Base-by-base conservation (phyloP, 2,888 invertebrate species). In the Aspidapion aeneum region DNA sequence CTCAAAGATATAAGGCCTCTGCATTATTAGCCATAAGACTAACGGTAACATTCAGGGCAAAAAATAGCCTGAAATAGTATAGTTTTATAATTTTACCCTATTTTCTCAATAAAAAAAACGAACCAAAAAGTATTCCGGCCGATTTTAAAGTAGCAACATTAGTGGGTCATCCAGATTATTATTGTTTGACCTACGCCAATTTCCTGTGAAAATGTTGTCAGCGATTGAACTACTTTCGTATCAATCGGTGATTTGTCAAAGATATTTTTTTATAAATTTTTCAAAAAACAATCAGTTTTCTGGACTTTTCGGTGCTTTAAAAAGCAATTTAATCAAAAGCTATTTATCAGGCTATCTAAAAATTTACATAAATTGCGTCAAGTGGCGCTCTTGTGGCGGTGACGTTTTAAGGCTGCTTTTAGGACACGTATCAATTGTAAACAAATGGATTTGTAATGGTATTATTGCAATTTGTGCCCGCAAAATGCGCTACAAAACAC, bases 401-500 rank as follows among this genome's bases (percentile, higher is more conserved):
- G 35, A 35, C 35, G 35, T 7, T 7, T 35, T 35, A 35, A 35
- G 35, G 35, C 35, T 12, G 12, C 12, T 56, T 56, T 56, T 21
- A 56, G 19, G 21, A 56, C 21, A 56, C 20, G 56, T 56, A 20
- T 56, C n/a, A n/a, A 21, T 18, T 20, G 21, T 56, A 16, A 21
- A 21, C 19, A 21, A 20, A 56, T 21, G n/a, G 19, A 56, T 18
- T 17, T n/a, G 21, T 56, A 18, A 56, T 56, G n/a, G 5, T n/a
- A 52, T 9, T 5, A 9, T 9, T 52, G 5, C 19, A 5, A 56
- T 56, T 3, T 56, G 57, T 49, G 17, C 52, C 51, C 21, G 48
- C 18, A 65, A 62, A 61, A 69, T 69, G 69, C 63, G 65, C 21
- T 61, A 67, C 21, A 67, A 67, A 66, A 18, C 64, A 22, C 19